Evolutionary conservation across 1,140 invertebrate species (phyloP).

Genomic region (Atopsyche davidsoni): DNA sequence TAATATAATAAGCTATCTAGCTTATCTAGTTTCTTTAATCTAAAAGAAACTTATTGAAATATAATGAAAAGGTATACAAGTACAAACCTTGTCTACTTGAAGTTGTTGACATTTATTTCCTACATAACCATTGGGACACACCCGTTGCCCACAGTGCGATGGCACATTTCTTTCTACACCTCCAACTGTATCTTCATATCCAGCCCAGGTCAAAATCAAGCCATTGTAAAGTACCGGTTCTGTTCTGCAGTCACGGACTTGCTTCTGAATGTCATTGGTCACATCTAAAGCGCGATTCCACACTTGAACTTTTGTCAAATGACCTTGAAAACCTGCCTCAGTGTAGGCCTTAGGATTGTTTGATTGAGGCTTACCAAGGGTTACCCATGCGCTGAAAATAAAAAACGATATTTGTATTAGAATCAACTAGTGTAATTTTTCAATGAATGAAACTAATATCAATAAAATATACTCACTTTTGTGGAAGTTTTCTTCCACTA

Average conservation of each 20-base stretch:
- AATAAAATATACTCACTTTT: constrained; percentile 58
- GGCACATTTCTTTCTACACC: constrained; percentile 89
- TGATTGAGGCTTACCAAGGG: constrained; percentile 80
- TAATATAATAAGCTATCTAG: too few species aligned
- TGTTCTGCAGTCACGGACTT: constrained; percentile 84
- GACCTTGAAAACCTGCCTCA: constrained; percentile 89
- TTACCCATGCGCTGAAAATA: constrained; percentile 77
- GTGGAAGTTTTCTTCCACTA: constrained; percentile 66
- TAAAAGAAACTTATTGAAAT: not conserved
- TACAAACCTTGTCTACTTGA: constrained; percentile 68
- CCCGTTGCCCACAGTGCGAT: constrained; percentile 83
- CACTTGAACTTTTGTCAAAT: constrained; percentile 89
- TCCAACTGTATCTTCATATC: constrained; percentile 81
- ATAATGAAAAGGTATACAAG: constrained; percentile 7
- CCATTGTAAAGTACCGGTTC: constrained; percentile 85
- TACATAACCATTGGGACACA: constrained; percentile 78
- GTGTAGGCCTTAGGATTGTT: constrained; percentile 68
- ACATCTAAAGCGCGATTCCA: constrained; percentile 89
- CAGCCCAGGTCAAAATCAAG: constrained; percentile 84
- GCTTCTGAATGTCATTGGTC: constrained; percentile 88
- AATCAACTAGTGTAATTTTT: not conserved
- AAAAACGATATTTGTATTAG: constrained; percentile 19
- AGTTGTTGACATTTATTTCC: constrained; percentile 79
- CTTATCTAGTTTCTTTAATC: not conserved
- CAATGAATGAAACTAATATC: constrained; percentile 11